These are phyloP conservation scores for Poecilia wingei DNA, from an alignment of 2,797 vertebrate species.

Conservation along the genomic window DNA sequence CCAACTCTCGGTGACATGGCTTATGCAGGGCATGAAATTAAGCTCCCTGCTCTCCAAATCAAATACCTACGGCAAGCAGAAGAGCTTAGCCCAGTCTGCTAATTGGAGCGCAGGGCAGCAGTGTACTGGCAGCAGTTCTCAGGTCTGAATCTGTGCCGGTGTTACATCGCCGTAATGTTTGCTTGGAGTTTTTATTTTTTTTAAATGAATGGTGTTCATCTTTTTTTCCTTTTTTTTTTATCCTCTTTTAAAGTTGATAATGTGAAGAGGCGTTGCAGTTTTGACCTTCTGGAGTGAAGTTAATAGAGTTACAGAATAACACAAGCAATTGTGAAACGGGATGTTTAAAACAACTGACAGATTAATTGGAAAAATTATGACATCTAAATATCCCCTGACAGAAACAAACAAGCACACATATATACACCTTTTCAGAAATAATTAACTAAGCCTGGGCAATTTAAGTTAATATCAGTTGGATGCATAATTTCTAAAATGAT, in stretches of 20 bases:
- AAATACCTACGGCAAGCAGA: neutral
- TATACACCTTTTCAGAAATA: neutral
- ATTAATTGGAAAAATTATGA: neutral
- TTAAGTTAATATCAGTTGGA: neutral
- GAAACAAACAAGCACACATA: slow-evolving; percentile 1
- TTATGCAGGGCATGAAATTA: slow-evolving; percentile 64
- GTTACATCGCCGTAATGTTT: neutral
- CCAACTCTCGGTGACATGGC: slow-evolving; percentile 54
- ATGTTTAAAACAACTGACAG: neutral
- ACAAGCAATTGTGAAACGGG: neutral
- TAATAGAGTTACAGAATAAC: neutral
- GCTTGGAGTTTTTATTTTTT: neutral
- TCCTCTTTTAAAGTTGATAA: neutral
- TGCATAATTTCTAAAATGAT: neutral
- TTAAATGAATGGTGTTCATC: neutral
- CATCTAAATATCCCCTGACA: neutral
- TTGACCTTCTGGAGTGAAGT: neutral
- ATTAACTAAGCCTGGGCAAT: neutral
- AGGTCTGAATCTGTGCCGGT: slow-evolving; percentile 21
- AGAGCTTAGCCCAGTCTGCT: neutral
- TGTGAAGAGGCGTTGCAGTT: neutral
- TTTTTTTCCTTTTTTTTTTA: neutral
- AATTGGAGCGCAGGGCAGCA: slow-evolving; percentile 36
- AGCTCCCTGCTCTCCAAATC: slow-evolving; percentile 18
- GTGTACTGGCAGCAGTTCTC: slow-evolving; percentile 31